phyloP scores from a whole-genome alignment of 2,797 vertebrate species.

The Gymnodraco acuticeps region DNA sequence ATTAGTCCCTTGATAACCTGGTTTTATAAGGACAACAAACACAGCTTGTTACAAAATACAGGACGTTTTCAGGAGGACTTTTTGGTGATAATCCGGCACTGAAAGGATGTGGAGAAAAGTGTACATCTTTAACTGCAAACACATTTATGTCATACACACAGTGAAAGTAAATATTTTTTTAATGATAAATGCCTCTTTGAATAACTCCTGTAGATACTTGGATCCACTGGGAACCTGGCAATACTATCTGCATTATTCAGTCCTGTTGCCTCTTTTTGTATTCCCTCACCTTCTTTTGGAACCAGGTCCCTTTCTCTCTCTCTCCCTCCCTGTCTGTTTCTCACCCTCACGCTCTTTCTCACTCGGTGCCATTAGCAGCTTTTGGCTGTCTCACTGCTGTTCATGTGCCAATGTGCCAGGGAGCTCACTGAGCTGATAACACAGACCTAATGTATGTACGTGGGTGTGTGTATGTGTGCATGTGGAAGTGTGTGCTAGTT shows the following conservation, averaged over 20 bases:
- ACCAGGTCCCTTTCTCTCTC: conserved; percentile 33
- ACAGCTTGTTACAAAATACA: conserved; percentile 35
- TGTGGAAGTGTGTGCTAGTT: conserved; percentile 16
- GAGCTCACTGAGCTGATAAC: conserved; percentile 69
- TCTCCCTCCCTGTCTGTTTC: conserved; percentile 48
- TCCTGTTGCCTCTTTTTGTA: conserved; percentile 47
- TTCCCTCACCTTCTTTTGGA: conserved; percentile 55
- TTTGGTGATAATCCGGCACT: conserved; percentile 11
- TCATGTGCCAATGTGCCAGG: conserved; percentile 69
- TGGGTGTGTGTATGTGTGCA: conserved; percentile 8
- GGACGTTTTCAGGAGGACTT: conserved; percentile 18
- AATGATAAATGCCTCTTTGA: conserved; percentile 55
- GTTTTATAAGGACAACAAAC: conserved; percentile 52
- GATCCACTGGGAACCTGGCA: conserved; percentile 35
- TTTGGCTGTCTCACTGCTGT: conserved; percentile 69
- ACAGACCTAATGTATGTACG: conserved; percentile 48
- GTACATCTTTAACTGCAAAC: conserved; percentile 18
- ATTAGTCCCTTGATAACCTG: conserved; percentile 44
- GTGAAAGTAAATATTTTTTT: conserved; percentile 33
- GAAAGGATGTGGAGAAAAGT: conserved; percentile 21
- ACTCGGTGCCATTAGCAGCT: conserved; percentile 76
- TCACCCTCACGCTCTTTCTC: conserved; percentile 65
- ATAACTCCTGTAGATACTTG: conserved; percentile 35
- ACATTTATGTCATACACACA: conserved; percentile 23
- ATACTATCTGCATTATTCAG: conserved; percentile 55